Evolutionary conservation across 2,888 invertebrate genomes (phyloP).

Genomic region (Chrysopilus asiliformis): DNA sequence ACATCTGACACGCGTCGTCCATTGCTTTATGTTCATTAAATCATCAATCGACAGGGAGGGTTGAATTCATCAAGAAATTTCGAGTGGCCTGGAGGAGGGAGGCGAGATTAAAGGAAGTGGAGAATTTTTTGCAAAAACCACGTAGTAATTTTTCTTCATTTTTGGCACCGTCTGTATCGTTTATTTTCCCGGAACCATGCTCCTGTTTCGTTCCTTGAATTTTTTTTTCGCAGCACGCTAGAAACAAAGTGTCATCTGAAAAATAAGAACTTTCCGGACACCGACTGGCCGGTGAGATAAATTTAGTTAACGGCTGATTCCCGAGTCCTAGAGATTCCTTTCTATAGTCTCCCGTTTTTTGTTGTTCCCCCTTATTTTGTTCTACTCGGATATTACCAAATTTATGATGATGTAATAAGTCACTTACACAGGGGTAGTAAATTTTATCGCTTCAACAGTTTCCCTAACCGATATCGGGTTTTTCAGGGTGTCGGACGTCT

Average conservation of each 20-base stretch:
- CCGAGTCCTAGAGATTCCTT: neutral
- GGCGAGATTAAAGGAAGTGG: neutral
- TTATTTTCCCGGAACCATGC: too few relatives aligned
- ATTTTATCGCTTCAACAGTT: slow-evolving; percentile 5
- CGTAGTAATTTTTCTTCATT: too few relatives aligned
- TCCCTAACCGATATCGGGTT: neutral
- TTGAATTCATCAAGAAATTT: too few relatives aligned
- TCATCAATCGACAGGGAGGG: too few relatives aligned
- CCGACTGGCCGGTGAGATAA: neutral
- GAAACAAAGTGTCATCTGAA: neutral
- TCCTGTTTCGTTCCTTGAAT: too few relatives aligned
- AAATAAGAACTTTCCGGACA: neutral
- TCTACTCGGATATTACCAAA: slow-evolving; percentile 5
- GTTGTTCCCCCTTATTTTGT: neutral
- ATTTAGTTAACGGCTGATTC: neutral
- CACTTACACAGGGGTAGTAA: slow-evolving; percentile 7
- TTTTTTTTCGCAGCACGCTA: too few relatives aligned
- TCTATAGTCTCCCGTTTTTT: neutral
- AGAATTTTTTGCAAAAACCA: too few relatives aligned
- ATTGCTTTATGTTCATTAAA: too few relatives aligned
- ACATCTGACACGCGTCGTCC: slow-evolving; percentile 9
- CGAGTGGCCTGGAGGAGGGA: neutral
- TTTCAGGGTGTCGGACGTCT: too few relatives aligned
- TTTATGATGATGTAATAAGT: slow-evolving; percentile 11
- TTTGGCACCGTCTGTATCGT: too few relatives aligned